These are phyloP conservation scores for Rhabdomys pumilio DNA, from an alignment of 2,797 vertebrate genomes.

Conservation along the genomic window DNA sequence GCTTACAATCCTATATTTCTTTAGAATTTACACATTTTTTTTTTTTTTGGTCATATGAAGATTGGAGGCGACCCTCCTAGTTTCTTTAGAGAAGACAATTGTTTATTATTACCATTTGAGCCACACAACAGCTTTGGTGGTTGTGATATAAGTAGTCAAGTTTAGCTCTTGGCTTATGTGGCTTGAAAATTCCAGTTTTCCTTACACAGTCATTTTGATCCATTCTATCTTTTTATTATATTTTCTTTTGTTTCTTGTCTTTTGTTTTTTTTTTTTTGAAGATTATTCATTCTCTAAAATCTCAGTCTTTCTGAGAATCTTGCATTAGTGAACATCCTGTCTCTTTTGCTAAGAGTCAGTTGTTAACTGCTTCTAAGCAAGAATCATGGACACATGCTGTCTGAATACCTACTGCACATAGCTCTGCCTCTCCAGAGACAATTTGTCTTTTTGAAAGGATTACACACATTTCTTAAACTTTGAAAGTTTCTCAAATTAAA, in stretches of 20 bases:
- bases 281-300: neutral
- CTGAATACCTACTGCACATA: neutral
- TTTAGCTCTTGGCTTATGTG: neutral
- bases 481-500: constrained; percentile 7
- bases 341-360: neutral
- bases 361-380: neutral
- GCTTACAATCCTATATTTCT: neutral
- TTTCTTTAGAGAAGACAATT: neutral
- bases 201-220: neutral
- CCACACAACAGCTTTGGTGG: neutral
- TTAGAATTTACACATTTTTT: neutral
- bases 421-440: neutral
- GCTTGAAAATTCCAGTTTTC: neutral
- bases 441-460: neutral
- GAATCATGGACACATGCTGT: neutral
- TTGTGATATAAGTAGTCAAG: neutral
- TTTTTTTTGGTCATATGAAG: neutral
- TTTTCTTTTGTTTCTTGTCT: constrained; percentile 26
- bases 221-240: neutral
- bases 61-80: neutral
- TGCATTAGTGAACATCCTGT: neutral
- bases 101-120: neutral
- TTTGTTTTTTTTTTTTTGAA: constrained; percentile 5
- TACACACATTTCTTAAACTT: constrained; percentile 1
- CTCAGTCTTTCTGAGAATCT: neutral